Conservation (phyloP, 2,888 invertebrate species). For the Leptinotarsa peninsularis region DNA sequence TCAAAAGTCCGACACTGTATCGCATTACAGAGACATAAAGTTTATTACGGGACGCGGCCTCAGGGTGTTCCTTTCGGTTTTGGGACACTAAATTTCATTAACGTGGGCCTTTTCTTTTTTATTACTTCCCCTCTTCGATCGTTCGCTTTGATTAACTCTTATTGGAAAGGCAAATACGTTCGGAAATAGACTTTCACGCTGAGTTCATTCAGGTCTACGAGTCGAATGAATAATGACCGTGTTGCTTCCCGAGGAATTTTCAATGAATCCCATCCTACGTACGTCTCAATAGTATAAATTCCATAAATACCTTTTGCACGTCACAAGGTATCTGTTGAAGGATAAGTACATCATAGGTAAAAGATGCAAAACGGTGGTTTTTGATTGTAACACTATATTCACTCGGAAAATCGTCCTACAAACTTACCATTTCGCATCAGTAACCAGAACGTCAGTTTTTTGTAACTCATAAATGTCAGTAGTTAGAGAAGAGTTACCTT, state of each 20-base stretch:
- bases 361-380: too few species aligned
- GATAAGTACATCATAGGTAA: too few species aligned
- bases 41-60: conserved; percentile 25
- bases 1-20: conserved; percentile 4
- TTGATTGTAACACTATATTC: too few species aligned
- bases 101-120: conserved; percentile 24
- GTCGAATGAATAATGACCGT: background rate
- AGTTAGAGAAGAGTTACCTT: too few species aligned
- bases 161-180: background rate
- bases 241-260: background rate
- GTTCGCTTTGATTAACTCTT: conserved; percentile 6
- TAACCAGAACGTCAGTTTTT: too few species aligned
- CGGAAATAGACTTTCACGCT: conserved; percentile 7
- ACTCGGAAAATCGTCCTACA: too few species aligned
- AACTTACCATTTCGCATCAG: too few species aligned
- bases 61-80: conserved; percentile 30
- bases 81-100: conserved; percentile 36
- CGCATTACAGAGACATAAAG: conserved; percentile 37
- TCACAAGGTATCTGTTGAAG: background rate
- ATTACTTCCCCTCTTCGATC: conserved; percentile 13
- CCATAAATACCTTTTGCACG: background rate
- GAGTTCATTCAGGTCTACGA: background rate
- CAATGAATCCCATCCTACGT: background rate
- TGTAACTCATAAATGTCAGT: too few species aligned
- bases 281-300: background rate